Evolutionary conservation across 2,888 invertebrate species (phyloP).

Genomic region (Taphrorychus bicolor): DNA sequence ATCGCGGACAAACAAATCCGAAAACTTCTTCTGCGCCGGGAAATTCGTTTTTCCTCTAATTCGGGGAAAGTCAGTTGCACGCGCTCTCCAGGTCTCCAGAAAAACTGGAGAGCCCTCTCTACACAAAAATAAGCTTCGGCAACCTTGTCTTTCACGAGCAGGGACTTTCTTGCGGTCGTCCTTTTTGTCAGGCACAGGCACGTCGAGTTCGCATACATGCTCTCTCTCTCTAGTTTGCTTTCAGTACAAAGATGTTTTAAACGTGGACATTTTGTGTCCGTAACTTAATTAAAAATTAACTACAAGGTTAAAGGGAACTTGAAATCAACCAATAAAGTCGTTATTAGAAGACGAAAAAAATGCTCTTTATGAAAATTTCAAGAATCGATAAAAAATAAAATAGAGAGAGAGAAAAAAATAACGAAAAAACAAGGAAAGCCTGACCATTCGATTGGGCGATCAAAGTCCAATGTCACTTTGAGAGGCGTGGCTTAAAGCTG

Average conservation of each 20-base stretch:
- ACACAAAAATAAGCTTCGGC: conserved; percentile 30
- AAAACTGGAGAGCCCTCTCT: conserved; percentile 32
- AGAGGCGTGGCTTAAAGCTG: too few species aligned
- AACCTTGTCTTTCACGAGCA: conserved; percentile 36
- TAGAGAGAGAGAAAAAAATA: too few species aligned
- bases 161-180: conserved; percentile 28
- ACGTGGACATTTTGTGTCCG: not conserved
- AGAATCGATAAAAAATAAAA: too few species aligned
- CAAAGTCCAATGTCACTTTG: too few species aligned
- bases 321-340: too few species aligned
- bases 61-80: conserved; percentile 37
- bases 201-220: not conserved
- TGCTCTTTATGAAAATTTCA: too few species aligned
- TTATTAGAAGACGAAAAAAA: too few species aligned
- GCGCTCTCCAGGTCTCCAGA: conserved; percentile 35
- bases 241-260: not conserved
- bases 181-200: conserved; percentile 27
- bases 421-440: too few species aligned
- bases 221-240: not conserved
- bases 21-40: conserved; percentile 10
- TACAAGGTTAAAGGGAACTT: too few species aligned
- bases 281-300: not conserved
- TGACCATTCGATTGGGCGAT: too few species aligned
- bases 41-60: conserved; percentile 37
- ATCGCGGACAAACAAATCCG: conserved; percentile 23